Evolutionary conservation across 2,113 vertebrate species (phyloP).

Genomic region (Stegostoma tigrinum): DNA sequence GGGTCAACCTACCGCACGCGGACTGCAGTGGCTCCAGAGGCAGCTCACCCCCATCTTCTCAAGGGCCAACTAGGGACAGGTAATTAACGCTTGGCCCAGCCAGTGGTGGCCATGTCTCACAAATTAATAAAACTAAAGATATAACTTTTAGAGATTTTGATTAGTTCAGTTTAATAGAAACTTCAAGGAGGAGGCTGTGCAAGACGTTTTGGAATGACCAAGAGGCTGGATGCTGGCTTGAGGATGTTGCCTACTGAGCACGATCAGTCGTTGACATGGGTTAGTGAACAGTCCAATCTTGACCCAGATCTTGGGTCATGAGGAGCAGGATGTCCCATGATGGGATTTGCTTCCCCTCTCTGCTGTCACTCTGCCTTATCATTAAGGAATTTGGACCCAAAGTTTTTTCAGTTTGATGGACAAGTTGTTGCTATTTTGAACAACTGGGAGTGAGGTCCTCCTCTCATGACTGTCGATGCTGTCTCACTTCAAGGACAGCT

Average conservation of each 20-base stretch:
- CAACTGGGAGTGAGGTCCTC: neutral
- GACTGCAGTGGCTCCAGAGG: no score
- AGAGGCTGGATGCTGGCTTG: neutral
- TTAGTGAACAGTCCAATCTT: neutral
- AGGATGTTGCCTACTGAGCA: neutral
- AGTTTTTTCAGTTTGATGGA: neutral
- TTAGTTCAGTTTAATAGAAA: neutral
- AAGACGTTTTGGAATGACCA: neutral
- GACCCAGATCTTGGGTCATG: neutral
- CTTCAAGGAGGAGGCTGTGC: neutral
- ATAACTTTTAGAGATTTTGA: neutral
- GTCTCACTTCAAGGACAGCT: neutral
- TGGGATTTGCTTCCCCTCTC: neutral
- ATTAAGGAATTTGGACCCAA: neutral
- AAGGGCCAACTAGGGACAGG: no score
- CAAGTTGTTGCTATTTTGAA: neutral
- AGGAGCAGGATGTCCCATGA: neutral
- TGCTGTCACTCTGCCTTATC: neutral
- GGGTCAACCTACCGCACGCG: no score
- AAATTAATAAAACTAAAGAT: no score
- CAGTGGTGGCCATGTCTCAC: no score
- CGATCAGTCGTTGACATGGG: neutral
- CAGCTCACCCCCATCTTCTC: no score
- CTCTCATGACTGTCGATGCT: neutral
- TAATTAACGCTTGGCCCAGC: no score